Conservation (phyloP, 37 sponge, comb jelly and placozoan species). For the Tethya wilhelma region DNA sequence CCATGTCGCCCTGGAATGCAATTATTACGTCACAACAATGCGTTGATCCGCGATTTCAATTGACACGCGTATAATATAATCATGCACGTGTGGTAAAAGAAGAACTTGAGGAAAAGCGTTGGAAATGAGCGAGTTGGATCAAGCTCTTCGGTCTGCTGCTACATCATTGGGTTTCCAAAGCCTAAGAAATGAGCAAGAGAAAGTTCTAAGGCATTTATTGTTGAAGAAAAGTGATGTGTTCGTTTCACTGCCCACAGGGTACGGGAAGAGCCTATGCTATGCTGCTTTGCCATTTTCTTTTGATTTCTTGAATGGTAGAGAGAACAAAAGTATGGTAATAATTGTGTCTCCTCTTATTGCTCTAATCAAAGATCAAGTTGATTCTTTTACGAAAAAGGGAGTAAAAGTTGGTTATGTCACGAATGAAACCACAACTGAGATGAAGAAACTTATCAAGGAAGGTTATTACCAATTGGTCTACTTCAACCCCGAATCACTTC, state of each 20-base stretch:
- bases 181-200: no score
- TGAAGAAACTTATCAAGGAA: not conserved
- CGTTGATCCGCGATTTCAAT: no score
- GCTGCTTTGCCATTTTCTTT: constrained; percentile 4
- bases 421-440: not conserved
- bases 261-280: constrained; percentile 34
- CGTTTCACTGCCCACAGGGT: constrained; percentile 44
- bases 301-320: constrained; percentile 15
- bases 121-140: no score
- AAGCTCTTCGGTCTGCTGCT: no score
- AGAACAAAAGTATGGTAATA: constrained; percentile 16
- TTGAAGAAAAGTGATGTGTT: no score
- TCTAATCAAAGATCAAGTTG: constrained; percentile 44
- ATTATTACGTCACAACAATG: no score
- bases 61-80: no score
- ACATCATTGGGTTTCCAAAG: no score
- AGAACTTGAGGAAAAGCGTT: no score
- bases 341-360: constrained; percentile 39
- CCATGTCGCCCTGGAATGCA: no score
- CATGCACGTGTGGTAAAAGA: no score
- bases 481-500: constrained; percentile 32
- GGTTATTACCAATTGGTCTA: constrained; percentile 29
- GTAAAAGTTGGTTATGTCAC: constrained; percentile 8
- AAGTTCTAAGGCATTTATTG: no score
- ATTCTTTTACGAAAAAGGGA: constrained; percentile 5